Evolutionary conservation across 2,113 vertebrate species (phyloP).

Genomic region (Nasalis larvatus): DNA sequence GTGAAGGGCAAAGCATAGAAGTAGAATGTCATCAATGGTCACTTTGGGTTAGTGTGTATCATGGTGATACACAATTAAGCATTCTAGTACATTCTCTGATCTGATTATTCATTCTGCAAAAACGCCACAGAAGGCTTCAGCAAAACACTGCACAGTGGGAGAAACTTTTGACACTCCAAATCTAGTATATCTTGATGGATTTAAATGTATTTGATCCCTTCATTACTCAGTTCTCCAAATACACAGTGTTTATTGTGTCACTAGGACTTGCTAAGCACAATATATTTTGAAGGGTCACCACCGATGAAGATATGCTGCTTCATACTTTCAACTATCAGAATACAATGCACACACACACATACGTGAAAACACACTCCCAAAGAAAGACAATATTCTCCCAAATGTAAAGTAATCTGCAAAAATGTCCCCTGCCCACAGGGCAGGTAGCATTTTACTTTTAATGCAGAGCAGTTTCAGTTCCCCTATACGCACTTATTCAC

Average conservation of each 20-base stretch:
- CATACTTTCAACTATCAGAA: not conserved
- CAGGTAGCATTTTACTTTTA: not conserved
- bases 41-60: not conserved
- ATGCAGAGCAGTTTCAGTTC: not conserved
- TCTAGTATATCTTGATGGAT: not conserved
- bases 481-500: not conserved
- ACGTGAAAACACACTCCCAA: not conserved
- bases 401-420: constrained; percentile 14
- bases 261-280: not conserved
- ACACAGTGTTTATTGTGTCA: not conserved
- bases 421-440: not conserved
- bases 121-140: not conserved
- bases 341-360: not conserved
- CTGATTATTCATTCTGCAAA: not conserved
- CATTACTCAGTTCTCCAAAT: not conserved
- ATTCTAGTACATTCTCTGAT: not conserved
- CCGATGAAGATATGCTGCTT: not conserved
- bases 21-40: not conserved
- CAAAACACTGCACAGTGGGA: not conserved
- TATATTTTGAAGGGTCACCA: not conserved
- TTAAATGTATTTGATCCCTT: not conserved
- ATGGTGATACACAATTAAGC: not conserved
- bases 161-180: not conserved
- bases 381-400: not conserved
- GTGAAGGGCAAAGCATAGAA: not conserved